A percentile compares a stretch with the other conserved stretches of the same genome.
Evolutionary conservation across 2,888 invertebrate genomes (phyloP).

Genomic region (Romanomermis culicivorax): DNA sequence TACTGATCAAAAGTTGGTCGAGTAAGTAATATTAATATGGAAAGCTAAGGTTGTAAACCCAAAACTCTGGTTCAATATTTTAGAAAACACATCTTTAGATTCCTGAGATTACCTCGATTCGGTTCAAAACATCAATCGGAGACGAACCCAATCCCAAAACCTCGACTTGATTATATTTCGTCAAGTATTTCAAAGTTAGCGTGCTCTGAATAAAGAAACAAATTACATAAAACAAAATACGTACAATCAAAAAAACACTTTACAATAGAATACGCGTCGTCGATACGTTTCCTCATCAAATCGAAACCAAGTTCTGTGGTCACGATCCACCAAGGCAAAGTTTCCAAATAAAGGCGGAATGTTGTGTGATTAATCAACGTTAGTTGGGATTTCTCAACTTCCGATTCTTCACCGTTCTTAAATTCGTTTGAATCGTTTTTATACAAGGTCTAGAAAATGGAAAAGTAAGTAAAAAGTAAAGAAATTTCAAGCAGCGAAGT

Average conservation of each 20-base stretch:
- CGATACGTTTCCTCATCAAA: slow-evolving; percentile 18
- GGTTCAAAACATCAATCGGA: background rate
- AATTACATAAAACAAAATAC: background rate
- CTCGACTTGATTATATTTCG: background rate
- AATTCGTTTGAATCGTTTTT: background rate
- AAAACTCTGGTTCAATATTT: no score
- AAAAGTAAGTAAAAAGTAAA: background rate
- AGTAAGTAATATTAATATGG: no score
- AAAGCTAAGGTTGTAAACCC: no score
- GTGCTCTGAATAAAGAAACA: background rate
- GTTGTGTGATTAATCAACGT: background rate
- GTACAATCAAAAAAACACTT: background rate
- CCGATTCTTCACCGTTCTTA: background rate
- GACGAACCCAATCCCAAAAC: background rate
- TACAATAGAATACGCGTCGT: slow-evolving; percentile 19
- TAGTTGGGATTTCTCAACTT: background rate
- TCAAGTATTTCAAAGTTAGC: background rate
- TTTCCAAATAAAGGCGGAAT: slow-evolving; percentile 13
- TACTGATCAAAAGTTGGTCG: no score
- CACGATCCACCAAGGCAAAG: slow-evolving; percentile 22
- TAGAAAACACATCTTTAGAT: no score
- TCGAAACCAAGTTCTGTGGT: slow-evolving; percentile 17
- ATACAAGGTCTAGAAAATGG: background rate
- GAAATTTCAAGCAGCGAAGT: slow-evolving; percentile 29
- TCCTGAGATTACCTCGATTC: background rate